Conservation (phyloP, 2,888 invertebrate species). For the Stenichneumon culpator region DNA sequence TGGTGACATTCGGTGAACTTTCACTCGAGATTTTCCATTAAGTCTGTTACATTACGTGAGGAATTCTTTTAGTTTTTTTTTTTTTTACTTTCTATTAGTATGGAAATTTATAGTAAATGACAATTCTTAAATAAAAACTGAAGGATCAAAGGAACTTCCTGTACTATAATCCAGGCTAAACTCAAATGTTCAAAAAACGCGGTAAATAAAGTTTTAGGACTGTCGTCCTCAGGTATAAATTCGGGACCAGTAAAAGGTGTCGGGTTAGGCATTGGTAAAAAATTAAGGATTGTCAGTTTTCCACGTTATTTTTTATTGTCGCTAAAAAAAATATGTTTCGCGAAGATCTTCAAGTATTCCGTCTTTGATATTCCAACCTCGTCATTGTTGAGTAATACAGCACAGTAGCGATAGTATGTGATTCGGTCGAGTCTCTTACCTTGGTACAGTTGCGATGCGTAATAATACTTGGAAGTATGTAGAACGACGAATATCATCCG, state of each 20-base stretch:
- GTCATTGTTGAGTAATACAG: conserved; percentile 52
- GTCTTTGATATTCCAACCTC: neutral
- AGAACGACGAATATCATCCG: conserved; percentile 62
- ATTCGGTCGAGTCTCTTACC: conserved; percentile 59
- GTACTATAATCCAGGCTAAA: neutral
- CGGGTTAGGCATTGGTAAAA: neutral
- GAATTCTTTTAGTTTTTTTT: neutral
- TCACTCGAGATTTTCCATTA: conserved; percentile 35
- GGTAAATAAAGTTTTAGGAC: neutral
- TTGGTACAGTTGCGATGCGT: conserved; percentile 55
- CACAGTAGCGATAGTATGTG: neutral
- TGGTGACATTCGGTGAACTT: conserved; percentile 51
- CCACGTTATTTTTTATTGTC: neutral
- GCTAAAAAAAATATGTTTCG: neutral
- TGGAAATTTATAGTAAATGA: neutral
- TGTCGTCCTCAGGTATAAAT: neutral
- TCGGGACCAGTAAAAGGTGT: neutral
- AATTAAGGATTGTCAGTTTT: neutral
- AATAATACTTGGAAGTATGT: conserved; percentile 38
- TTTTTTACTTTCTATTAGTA: neutral
- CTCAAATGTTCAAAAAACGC: no score
- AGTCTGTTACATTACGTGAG: neutral
- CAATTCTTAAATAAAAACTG: neutral
- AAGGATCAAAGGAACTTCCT: neutral
- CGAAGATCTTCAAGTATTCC: conserved; percentile 9